phyloP scores from a whole-genome alignment of 1,140 invertebrate species.

The Himalopsyche phryganea region DNA sequence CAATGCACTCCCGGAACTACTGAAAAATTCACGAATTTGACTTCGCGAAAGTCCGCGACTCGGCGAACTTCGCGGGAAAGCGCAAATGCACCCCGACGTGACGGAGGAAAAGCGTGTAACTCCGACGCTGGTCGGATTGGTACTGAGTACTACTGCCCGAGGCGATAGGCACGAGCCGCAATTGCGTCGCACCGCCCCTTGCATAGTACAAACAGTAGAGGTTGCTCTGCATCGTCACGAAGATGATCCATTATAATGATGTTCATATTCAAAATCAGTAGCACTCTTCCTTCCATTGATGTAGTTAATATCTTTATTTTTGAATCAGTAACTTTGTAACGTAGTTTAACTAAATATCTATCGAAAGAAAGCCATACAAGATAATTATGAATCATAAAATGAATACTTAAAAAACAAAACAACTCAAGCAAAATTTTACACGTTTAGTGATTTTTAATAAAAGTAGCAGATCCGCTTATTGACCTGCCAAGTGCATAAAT shows the following conservation, averaged over 20 bases:
- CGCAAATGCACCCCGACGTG: background rate
- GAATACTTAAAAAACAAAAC: too few relatives aligned
- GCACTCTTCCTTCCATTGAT: background rate
- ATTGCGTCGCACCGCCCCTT: background rate
- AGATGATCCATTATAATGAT: background rate
- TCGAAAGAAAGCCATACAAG: too few relatives aligned
- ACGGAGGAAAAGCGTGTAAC: conserved; percentile 13
- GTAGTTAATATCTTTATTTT: background rate
- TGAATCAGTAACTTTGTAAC: background rate
- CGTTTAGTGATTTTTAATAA: too few relatives aligned
- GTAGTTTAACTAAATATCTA: background rate
- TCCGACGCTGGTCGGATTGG: conserved; percentile 19
- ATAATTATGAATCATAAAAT: too few relatives aligned
- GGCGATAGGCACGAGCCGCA: conserved; percentile 7
- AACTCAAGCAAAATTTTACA: too few relatives aligned
- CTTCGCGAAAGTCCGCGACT: conserved; percentile 1
- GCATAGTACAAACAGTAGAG: too few relatives aligned
- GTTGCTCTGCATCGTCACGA: too few relatives aligned
- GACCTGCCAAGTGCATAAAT: too few relatives aligned
- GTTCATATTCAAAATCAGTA: background rate
- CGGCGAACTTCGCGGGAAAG: conserved; percentile 4
- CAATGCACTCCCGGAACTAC: too few relatives aligned
- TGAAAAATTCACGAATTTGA: too few relatives aligned
- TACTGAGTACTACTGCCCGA: conserved; percentile 16
- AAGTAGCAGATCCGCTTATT: too few relatives aligned